phyloP scores from a whole-genome alignment of 1,140 invertebrate species.

The Apis mellifera region DNA sequence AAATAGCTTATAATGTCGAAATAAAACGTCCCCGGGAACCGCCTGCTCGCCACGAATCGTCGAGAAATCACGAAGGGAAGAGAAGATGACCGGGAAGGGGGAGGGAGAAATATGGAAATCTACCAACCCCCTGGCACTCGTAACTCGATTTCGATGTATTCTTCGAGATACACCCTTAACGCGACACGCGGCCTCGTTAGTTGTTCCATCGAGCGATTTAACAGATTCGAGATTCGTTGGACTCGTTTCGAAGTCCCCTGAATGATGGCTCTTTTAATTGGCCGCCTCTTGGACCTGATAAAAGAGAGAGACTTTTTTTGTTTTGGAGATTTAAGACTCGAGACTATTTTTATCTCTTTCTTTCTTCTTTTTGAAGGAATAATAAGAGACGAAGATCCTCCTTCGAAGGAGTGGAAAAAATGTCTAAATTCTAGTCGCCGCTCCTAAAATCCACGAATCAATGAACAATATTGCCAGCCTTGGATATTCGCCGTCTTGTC shows the following conservation, averaged over 20 bases:
- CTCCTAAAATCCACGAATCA: conserved; percentile 5
- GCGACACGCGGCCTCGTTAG: conserved; percentile 19
- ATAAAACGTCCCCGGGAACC: conserved; percentile 61
- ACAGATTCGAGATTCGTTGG: conserved; percentile 3
- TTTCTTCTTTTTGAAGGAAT: no score
- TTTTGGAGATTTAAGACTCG: no score
- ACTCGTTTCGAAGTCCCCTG: background rate
- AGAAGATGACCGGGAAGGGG: conserved; percentile 30
- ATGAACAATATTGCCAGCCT: background rate
- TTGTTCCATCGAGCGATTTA: conserved; percentile 5
- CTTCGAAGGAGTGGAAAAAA: no score
- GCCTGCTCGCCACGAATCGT: conserved; percentile 19
- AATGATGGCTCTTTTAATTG: no score
- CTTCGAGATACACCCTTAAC: conserved; percentile 37
- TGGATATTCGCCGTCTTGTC: background rate
- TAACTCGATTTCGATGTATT: conserved; percentile 57
- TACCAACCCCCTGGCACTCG: conserved; percentile 34
- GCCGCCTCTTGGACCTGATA: no score
- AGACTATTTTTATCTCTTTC: no score
- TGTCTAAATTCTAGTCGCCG: no score
- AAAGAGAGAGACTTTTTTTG: no score
- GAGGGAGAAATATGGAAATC: conserved; percentile 63
- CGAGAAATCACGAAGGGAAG: conserved; percentile 25
- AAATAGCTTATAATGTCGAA: conserved; percentile 75
- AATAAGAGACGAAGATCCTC: background rate